Percentiles rank a stretch among this genome's conserved stretches.
phyloP scores from a whole-genome alignment of 2,888 invertebrate genomes.

The Dynastes maya region DNA sequence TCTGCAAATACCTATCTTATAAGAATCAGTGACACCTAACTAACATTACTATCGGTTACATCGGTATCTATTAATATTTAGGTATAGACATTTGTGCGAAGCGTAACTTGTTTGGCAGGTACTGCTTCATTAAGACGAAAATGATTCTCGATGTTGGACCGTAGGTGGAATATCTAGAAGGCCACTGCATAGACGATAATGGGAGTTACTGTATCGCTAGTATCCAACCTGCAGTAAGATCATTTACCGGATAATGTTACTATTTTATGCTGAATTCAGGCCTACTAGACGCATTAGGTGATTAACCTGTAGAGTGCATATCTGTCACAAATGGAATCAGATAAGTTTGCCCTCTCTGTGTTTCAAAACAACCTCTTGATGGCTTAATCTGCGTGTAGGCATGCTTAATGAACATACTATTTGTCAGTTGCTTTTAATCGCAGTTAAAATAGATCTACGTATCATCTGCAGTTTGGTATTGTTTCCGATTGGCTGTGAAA shows the following conservation, averaged over 20 bases:
- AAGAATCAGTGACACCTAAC: conserved; percentile 7
- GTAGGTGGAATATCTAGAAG: no score
- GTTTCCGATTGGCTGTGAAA: no score
- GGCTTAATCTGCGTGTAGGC: not conserved
- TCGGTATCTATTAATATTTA: not conserved
- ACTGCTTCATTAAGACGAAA: no score
- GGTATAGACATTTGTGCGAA: not conserved
- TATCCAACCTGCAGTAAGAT: not conserved
- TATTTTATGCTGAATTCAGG: not conserved
- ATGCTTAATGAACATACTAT: no score
- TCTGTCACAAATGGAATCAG: not conserved
- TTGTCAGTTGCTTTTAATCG: no score
- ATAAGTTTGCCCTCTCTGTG: not conserved
- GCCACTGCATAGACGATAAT: not conserved
- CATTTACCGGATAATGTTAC: not conserved
- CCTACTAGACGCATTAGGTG: not conserved
- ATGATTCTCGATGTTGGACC: no score
- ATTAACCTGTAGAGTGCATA: not conserved
- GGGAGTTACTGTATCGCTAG: not conserved
- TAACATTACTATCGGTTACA: not conserved
- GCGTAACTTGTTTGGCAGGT: no score
- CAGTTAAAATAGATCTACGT: no score
- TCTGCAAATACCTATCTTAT: not conserved
- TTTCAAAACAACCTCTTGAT: not conserved
- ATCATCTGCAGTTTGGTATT: no score